Base-by-base conservation (phyloP, 2,113 vertebrate species). In the Mionectes macconnelli region DNA sequence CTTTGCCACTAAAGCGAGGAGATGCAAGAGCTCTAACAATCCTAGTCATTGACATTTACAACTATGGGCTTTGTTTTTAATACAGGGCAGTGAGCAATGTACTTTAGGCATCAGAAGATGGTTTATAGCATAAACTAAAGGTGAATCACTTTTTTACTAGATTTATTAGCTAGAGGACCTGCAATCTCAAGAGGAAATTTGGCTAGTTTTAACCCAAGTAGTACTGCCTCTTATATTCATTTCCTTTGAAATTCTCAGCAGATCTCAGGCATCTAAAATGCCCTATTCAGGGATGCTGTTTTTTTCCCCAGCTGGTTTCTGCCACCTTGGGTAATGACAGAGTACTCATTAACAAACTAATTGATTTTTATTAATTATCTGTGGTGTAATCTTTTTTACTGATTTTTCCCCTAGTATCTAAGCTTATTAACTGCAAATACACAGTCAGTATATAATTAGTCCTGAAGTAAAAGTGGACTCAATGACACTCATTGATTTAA, bases 311-410 rank as follows among this genome's bases (percentile, higher is more conserved):
- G 88, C 74, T 98, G 96, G 85, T 96, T 98, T 96, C 94, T 95
- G 59, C 91, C 93, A 98, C 97, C 97, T 94, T 98, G 98, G 97
- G 97, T 98, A 97, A 97, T 93, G 90, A 89, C 63, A 96, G 93
- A 97, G 91, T 97, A 96, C 98, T 98, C 98, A 98, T 98, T 98
- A 98, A 98, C 94, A 98, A 98, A 97, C 95, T 98, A 98, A 98
- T 98, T 98, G 97, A 98, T 98, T 98, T 98, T 98, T 98, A 98
- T 98, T 98, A 98, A 98, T 98, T 98, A 98, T 98, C 98, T 98
- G 95, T 97, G 70, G 91, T 96, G 84, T 96, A 97, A 97, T 98
- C 82, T 97, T 97, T 97, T 97, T 83, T 89, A 97, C 95, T 97
- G 93, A 96, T 97, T 96, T 96, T 97, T 97, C 94, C 94, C 92